Percentiles rank a stretch among this genome's conserved stretches.
Evolutionary conservation across 2,797 vertebrate genomes (phyloP).

Genomic region (Botia almorhae): DNA sequence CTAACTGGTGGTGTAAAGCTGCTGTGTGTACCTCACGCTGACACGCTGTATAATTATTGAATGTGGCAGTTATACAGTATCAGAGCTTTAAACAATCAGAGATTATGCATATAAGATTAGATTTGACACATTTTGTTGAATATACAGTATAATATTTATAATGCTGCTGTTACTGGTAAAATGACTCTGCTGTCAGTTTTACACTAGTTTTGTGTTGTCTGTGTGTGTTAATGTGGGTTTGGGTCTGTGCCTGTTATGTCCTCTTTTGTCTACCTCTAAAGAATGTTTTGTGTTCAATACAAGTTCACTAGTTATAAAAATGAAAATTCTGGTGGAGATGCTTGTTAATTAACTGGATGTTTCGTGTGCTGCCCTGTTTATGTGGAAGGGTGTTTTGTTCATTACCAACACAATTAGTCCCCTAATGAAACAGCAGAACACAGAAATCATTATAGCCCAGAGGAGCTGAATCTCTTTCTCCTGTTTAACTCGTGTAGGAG

Average conservation of each 20-base stretch:
- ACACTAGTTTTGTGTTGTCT: too few relatives aligned
- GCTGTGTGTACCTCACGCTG: background rate
- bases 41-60: constrained; percentile 16
- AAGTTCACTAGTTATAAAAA: background rate
- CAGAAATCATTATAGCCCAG: constrained; percentile 68
- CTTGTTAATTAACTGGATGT: constrained; percentile 74
- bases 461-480: constrained; percentile 64
- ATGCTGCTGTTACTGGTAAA: too few relatives aligned
- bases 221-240: background rate
- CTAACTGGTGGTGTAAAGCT: constrained; percentile 8
- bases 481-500: constrained; percentile 12
- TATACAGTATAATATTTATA: too few relatives aligned
- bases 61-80: constrained; percentile 20
- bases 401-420: constrained; percentile 76
- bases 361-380: constrained; percentile 63
- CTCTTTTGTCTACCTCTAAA: background rate
- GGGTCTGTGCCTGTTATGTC: background rate
- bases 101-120: too few relatives aligned
- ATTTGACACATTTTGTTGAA: too few relatives aligned
- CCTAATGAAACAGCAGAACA: constrained; percentile 70
- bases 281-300: background rate
- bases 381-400: constrained; percentile 72
- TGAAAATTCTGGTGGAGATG: constrained; percentile 62
- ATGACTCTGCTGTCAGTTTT: too few relatives aligned
- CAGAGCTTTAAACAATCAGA: background rate